Evolutionary conservation across 2,113 vertebrate genomes (phyloP), one percentile per base, ranked within the genome.

Genomic region (Lepidothrix coronata): DNA sequence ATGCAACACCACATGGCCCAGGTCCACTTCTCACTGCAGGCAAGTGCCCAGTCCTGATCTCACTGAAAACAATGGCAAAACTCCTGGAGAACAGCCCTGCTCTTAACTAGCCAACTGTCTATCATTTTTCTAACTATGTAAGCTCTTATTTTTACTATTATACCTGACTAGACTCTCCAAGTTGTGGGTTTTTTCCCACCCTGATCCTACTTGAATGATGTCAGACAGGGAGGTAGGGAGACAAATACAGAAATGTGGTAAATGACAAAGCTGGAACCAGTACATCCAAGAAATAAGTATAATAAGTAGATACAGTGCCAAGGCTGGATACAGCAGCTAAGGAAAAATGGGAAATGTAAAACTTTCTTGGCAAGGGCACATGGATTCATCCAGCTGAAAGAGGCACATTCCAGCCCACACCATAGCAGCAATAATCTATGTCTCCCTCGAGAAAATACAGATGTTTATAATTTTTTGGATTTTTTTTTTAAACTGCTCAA

Each of bases 301-400:
- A 97, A 96, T 95, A 74, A 95, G 67, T 9, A 85, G 49, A 86
- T 55, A 24, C 19, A 37, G 63, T 95, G 97, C 96, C 96, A 96
- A 95, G 39, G 86, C 81, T 97, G 91, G 96, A 97, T 93, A 94
- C 92, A 94, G 93, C 95, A 97, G 94, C 96, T 1, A 83, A 96
- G 78, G 59, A 94, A 97, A 96, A 97, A 93, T 81, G 91, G 94
- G 95, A 97, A 97, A 97, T 94, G 85, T 96, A 96, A 95, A 96
- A 95, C 89, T 65, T 90, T 96, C 82, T 97, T 97, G 97, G 97
- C 97, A 95, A 52, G 35, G 54, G 67, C 70, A 72, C 58, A 61
- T 61, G 85, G 68, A 94, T 95, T 96, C 82, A 94, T 94, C 94
- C 89, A 96, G 95, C 96, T 97, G 91, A 88, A 96, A 85, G 91